Percentiles rank a stretch among this genome's conserved stretches.
Evolutionary conservation across 2,113 vertebrate species (phyloP).

Genomic region (Ondatra zibethicus): DNA sequence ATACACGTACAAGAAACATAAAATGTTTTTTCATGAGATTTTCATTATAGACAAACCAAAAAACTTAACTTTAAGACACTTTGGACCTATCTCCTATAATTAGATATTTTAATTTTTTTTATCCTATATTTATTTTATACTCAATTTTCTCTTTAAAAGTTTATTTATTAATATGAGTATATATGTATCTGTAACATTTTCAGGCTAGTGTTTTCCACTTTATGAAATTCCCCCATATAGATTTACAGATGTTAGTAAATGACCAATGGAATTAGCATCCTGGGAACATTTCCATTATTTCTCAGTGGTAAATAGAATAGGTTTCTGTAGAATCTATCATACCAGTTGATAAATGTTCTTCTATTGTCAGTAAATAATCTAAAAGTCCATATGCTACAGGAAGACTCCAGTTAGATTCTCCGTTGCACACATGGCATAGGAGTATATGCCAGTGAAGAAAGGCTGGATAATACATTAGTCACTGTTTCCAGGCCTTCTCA

Average conservation of each 20-base stretch:
- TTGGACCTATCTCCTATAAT: not conserved
- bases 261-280: not conserved
- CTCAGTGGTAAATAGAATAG: not conserved
- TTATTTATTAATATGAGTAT: not conserved
- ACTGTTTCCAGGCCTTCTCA: not conserved
- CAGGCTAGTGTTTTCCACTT: not conserved
- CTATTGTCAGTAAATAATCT: constrained; percentile 6
- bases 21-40: not conserved
- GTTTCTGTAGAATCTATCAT: not conserved
- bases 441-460: not conserved
- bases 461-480: not conserved
- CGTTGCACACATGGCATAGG: not conserved
- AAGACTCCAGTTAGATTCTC: not conserved
- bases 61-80: not conserved
- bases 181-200: not conserved
- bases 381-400: not conserved
- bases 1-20: not conserved
- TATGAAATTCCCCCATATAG: not conserved
- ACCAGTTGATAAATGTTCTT: not conserved
- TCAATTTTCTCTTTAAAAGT: not conserved
- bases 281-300: not conserved
- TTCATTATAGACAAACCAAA: not conserved
- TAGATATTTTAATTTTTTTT: not conserved
- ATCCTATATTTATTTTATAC: not conserved
- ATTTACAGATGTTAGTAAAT: not conserved